Percentiles rank a stretch among this genome's conserved stretches.
Evolutionary conservation across 2,797 vertebrate genomes (phyloP).

Genomic region (Cirrhinus mrigala): DNA sequence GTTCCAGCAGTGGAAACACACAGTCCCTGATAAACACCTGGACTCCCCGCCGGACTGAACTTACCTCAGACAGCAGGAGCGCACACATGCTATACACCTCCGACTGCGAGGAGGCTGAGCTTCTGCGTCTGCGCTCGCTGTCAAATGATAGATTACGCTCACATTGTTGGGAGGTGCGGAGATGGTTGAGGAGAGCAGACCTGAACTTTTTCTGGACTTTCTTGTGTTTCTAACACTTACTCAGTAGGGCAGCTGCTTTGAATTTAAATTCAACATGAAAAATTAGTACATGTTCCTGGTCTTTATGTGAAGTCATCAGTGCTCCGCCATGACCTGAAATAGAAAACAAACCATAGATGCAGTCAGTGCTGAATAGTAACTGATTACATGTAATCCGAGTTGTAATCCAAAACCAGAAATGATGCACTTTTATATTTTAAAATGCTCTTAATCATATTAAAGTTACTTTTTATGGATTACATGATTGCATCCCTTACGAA

Average conservation of each 20-base stretch:
- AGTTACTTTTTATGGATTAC: no score
- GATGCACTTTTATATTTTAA: neutral
- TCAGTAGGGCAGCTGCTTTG: neutral
- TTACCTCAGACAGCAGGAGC: constrained; percentile 35
- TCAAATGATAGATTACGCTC: neutral
- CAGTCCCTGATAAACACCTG: constrained; percentile 42
- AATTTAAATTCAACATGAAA: neutral
- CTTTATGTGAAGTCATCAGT: neutral
- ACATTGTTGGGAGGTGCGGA: constrained; percentile 15
- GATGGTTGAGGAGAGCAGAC: neutral
- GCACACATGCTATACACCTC: constrained; percentile 19
- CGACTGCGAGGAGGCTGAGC: neutral
- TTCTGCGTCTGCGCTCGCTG: neutral
- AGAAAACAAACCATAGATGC: neutral
- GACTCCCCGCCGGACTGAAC: constrained; percentile 22
- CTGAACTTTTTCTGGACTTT: neutral
- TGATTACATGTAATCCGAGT: neutral
- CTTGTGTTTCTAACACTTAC: neutral
- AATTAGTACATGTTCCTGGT: neutral
- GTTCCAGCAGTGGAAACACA: constrained; percentile 21
- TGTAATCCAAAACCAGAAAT: neutral
- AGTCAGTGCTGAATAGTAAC: neutral
- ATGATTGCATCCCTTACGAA: no score
- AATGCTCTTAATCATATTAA: neutral
- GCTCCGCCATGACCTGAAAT: neutral